A percentile compares a stretch with the other conserved stretches of the same genome.
Conservation (phyloP, 1,140 invertebrate genomes). For the Oppia nitens region DNA sequence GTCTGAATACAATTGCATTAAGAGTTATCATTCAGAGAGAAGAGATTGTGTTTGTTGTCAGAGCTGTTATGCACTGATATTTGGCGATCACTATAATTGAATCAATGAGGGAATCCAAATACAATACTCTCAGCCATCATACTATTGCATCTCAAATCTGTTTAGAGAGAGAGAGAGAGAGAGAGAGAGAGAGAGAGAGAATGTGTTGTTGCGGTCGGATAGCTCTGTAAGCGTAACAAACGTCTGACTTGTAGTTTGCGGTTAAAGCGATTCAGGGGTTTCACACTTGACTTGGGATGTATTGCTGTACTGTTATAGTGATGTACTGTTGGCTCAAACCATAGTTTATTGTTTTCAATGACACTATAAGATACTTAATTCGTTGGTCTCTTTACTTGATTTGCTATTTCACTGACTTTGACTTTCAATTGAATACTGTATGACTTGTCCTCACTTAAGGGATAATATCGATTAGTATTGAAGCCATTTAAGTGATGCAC, state of each 20-base stretch:
- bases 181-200: neutral
- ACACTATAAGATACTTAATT: neutral
- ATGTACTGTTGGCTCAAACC: no score
- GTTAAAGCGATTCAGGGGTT: neutral
- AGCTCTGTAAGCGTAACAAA: neutral
- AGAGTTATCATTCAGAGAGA: neutral
- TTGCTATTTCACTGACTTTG: no score
- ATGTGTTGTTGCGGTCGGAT: neutral
- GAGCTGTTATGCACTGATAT: neutral
- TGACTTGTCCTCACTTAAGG: neutral
- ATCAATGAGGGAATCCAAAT: neutral
- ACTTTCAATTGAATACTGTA: neutral
- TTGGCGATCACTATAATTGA: neutral
- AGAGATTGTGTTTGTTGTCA: neutral
- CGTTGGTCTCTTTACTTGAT: neutral
- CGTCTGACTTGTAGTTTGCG: neutral
- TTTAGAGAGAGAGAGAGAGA: neutral
- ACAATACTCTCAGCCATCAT: neutral
- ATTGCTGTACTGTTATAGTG: neutral
- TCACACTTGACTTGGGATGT: neutral
- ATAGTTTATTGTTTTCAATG: neutral
- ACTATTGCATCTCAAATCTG: neutral
- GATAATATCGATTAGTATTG: neutral
- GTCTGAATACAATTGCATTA: neutral
- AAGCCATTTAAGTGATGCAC: neutral